Evolutionary conservation across 2,113 vertebrate genomes (phyloP), one percentile per base, ranked within the genome.

Genomic region (Uropsilus gracilis): DNA sequence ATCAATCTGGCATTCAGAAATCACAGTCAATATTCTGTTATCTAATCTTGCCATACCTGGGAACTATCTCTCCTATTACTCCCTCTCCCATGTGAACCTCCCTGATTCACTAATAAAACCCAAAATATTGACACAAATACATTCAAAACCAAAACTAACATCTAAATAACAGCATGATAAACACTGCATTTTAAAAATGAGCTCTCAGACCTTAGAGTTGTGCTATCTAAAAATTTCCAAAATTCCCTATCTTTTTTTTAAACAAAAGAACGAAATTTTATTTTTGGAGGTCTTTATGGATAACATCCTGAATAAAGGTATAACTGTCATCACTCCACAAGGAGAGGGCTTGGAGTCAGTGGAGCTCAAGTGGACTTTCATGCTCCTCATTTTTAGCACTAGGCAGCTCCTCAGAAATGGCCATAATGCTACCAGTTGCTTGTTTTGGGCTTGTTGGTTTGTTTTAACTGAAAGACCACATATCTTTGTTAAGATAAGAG

Each of bases 181-280:
- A 32, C 32, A 13, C 37, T 69, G 26, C 20, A 87, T 55, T 63
- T 93, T 83, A 39, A 10, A 84, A 86, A 30, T 8, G 14, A 78
- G 80, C 53, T 80, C 13, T 55, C 1, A 53, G 17, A 81, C 32
- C n/a, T 16, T 69, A 0, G 10, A 50, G 30, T 34, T 78, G 85
- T 53, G 55, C 8, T 61, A 48, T 53, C 86, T n/a, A 72, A 28
- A 20, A 85, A 94, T 10, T 68, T 75, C 80, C 94, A 71, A 37
- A 39, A 64, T 95, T 66, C 30, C 61, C 81, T 90, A 17, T 88
- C 50, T 95, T 92, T 84, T 94, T 97, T 93, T n/a, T n/a, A n/a
- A n/a, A 88, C 61, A 68, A 64, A 96, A 37, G 84, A 86, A 81
- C 84, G 87, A 61, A 81, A 77, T 92, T 66, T 76, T 6, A 75